Base-by-base conservation (phyloP, 1,140 invertebrate species). In the Sminthurinus signatus region DNA sequence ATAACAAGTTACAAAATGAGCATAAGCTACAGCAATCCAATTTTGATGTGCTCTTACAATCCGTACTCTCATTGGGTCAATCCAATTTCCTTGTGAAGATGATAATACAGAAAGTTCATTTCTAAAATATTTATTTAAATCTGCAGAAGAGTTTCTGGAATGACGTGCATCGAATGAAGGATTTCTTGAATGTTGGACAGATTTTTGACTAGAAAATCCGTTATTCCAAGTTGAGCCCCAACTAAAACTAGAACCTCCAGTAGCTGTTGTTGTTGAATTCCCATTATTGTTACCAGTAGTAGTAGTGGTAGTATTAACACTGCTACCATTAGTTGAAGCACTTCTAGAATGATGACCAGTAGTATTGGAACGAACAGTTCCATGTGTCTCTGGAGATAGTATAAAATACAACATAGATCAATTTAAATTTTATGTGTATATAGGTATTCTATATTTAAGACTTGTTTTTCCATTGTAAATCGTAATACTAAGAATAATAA, bases 1-100 rank as follows among this genome's bases (percentile, higher is more conserved):
- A 77, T 95, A 98, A 75, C 93, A 95, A 60, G 89, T 88, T 15
- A 97, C 88, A 80, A 93, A 95, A 80, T 98, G 92, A 51, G 91
- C 87, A 78, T 96, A 98, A 14, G 92, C 93, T 31, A 96, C 93
- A 61, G 89, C 92, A 69, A 98, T 93, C 90, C 93, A 97, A 76
- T 97, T 97, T 75, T 97, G 93, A 81, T 98, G 94, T 17, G 94
- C 94, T 77, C 93, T 91, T 62, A 98, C 90, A 67, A 97, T 93
- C 76, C 93, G 88, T 43, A 95, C 92, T 71, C 91, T 81, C 69
- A 93, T 75, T 36, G 88, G 90, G 78, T 94, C 90, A 17, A 86
- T 82, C 88, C 88, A 92, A 67, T 73, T 79, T 82, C 83, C 80
- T 78, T 82, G 81, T 85, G 36, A 87, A n/a, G n/a, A n/a, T n/a